Percentiles rank a stretch among this genome's conserved stretches.
Conservation (phyloP, 1,140 invertebrate species). For the Babylonia areolata region DNA sequence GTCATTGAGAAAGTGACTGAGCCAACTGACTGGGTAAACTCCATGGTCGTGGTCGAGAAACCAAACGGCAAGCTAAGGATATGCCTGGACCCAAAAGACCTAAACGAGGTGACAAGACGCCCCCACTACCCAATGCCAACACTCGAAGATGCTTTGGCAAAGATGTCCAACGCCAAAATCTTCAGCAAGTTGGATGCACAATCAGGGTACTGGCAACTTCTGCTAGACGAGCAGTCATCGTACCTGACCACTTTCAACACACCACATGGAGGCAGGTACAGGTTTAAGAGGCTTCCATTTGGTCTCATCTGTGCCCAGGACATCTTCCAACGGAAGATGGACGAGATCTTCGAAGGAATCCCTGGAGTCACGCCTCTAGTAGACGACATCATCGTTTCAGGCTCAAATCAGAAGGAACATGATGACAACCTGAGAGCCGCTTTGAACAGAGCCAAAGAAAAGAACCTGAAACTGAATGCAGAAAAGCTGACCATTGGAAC, state of each 20-base stretch:
- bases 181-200: constrained; percentile 53
- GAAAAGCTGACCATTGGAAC: constrained; percentile 69
- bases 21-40: constrained; percentile 58
- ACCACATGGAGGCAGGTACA: constrained; percentile 61
- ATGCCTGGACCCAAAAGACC: constrained; percentile 47
- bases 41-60: constrained; percentile 49
- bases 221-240: constrained; percentile 55
- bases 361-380: constrained; percentile 32
- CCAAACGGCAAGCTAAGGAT: constrained; percentile 49
- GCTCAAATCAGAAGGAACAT: constrained; percentile 42
- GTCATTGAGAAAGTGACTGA: constrained; percentile 50
- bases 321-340: constrained; percentile 43
- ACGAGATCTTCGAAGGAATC: constrained; percentile 27
- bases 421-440: constrained; percentile 61
- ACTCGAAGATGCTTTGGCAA: constrained; percentile 31
- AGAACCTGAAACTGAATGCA: constrained; percentile 56
- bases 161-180: constrained; percentile 39
- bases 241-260: constrained; percentile 63
- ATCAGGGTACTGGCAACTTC: constrained; percentile 57
- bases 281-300: constrained; percentile 55
- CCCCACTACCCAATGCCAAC: constrained; percentile 44
- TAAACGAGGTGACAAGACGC: constrained; percentile 76
- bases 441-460: constrained; percentile 61
- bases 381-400: constrained; percentile 47
- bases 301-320: constrained; percentile 35